Percentiles rank a stretch among this genome's conserved stretches.
Conservation (phyloP, 2,113 vertebrate genomes). For the Nannospalax galili region DNA sequence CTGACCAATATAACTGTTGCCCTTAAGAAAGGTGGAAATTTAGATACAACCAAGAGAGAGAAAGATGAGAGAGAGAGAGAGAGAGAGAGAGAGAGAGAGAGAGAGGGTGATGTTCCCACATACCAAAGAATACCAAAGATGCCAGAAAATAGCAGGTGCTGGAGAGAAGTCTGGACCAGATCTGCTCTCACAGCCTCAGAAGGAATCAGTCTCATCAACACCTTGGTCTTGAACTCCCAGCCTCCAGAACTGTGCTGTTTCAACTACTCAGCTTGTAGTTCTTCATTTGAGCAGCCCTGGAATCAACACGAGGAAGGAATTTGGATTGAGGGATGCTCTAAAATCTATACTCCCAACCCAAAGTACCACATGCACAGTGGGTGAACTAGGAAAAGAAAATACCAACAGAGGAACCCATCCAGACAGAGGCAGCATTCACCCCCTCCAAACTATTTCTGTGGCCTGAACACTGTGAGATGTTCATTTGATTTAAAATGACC, state of each 20-base stretch:
- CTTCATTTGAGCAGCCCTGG: not conserved
- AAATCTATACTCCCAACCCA: not conserved
- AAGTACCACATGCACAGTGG: not conserved
- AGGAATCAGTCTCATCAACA: not conserved
- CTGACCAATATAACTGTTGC: not conserved
- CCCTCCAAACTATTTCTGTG: not conserved
- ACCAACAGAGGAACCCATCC: not conserved
- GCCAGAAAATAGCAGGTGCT: not conserved
- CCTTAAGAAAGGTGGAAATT: not conserved
- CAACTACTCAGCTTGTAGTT: no score
- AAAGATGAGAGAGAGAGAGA: not conserved
- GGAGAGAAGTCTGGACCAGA: no score
- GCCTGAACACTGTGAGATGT: no score
- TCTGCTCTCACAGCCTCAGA: not conserved
- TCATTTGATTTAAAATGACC: not conserved
- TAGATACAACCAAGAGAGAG: not conserved
- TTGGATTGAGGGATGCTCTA: not conserved
- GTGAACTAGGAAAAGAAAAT: not conserved
- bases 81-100: rapidly evolving
- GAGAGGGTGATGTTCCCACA: not conserved
- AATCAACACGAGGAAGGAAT: not conserved
- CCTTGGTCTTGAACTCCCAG: not conserved
- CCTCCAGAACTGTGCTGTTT: not conserved
- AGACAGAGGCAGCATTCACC: not conserved
- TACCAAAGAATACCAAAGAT: not conserved